These are phyloP conservation scores for Eleutherodactylus coqui DNA, from an alignment of 2,797 vertebrate species.

Conservation along the genomic window DNA sequence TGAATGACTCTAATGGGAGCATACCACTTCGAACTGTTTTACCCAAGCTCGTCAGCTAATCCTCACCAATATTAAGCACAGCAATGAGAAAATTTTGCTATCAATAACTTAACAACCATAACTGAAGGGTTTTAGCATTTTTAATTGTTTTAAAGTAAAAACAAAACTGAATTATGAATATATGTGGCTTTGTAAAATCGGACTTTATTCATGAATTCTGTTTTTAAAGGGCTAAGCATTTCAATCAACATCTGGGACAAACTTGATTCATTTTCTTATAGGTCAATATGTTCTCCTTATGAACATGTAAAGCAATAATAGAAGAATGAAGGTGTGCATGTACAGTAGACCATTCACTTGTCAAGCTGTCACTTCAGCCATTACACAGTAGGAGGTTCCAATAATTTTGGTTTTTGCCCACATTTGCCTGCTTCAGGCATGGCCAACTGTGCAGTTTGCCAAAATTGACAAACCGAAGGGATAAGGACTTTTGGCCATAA, in stretches of 20 bases:
- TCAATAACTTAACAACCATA: conserved; percentile 34
- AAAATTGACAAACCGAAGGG: background rate
- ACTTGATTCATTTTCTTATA: conserved; percentile 67
- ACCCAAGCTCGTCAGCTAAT: conserved; percentile 93
- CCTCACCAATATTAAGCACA: background rate
- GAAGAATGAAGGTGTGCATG: conserved; percentile 19
- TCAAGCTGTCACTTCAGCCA: background rate
- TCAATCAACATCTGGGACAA: conserved; percentile 67
- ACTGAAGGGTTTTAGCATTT: conserved; percentile 62
- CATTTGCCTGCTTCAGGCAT: background rate
- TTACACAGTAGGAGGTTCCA: conserved; percentile 20
- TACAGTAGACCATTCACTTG: background rate
- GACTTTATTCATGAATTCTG: conserved; percentile 65
- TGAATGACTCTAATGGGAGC: conserved; percentile 82
- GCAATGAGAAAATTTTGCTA: conserved; percentile 45
- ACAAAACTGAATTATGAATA: conserved; percentile 55
- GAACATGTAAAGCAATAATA: conserved; percentile 57
- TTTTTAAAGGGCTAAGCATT: conserved; percentile 79
- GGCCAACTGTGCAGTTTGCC: background rate
- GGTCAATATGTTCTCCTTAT: conserved; percentile 66
- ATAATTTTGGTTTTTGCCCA: background rate
- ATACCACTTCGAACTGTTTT: conserved; percentile 93
- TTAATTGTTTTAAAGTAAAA: conserved; percentile 66
- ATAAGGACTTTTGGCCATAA: background rate
- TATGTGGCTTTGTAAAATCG: conserved; percentile 63